Evolutionary conservation across 2,888 invertebrate species (phyloP), one percentile per base, ranked within the genome.

Genomic region (Tubiluchus corallicola): DNA sequence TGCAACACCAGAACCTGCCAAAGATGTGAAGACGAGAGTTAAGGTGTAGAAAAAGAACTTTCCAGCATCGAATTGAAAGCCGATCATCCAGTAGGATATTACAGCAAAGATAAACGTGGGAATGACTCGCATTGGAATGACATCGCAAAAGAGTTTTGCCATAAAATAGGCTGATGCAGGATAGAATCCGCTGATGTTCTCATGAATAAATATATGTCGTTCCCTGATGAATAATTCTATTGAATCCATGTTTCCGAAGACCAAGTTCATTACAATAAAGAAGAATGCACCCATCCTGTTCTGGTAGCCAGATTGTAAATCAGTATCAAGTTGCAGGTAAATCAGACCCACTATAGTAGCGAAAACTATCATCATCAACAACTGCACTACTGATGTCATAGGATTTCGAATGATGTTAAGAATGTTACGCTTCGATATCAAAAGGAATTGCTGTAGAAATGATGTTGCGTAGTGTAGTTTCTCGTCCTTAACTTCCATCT

Each of bases 141-240:
- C 53, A 51, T 63, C 63, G 57, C 60, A 62, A 45, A 60, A 47
- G 15, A 62, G 50, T 44, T 60, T 62, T 44, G 62, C 54, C 20
- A 61, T 43, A 49, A 62, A 62, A 49, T 61, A 63, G n/a, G 58
- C 52, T 2, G 62, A 62, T 17, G 60, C 57, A 20, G 61, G 48
- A 52, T 63, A 63, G 51, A 58, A 63, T 9, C 63, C 63, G 51
- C 62, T 61, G 40, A 58, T 55, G 49, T 59, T 62, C 50, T 63
- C 63, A 40, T 50, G 48, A 29, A 29, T 29, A 29, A 9, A 29
- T 29, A 29, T n/a, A 29, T n/a, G 29, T 29, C 29, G 9, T 9
- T 29, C 9, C n/a, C 29, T 29, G 9, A 29, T 29, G 9, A 29
- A 9, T 29, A n/a, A n/a, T 29, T 29, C 9, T n/a, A n/a, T n/a